These are phyloP conservation scores for Colinus virginianus DNA, from an alignment of 2,113 vertebrate genomes.

Conservation along the genomic window DNA sequence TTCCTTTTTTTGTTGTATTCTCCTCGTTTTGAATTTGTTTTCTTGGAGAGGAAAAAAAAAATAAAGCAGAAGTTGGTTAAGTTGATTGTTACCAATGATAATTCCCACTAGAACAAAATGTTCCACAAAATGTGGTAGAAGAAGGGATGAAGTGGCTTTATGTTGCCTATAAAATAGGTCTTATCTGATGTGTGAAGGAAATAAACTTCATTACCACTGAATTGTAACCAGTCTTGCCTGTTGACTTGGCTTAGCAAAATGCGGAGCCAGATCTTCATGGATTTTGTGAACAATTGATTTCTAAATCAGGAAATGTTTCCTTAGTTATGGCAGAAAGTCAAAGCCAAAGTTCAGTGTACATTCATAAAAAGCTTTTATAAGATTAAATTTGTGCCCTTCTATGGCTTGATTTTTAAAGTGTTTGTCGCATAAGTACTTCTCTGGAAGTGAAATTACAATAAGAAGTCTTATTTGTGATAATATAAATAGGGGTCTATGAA, in stretches of 20 bases:
- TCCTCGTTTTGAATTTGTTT: neutral
- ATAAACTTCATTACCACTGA: slow-evolving; percentile 9
- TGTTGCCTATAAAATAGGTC: slow-evolving; percentile 19
- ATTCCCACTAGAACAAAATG: neutral
- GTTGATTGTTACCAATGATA: neutral
- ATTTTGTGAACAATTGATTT: neutral
- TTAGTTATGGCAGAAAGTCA: neutral
- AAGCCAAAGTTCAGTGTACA: neutral
- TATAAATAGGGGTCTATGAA: neutral
- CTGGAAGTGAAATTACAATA: neutral
- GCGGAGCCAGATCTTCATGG: neutral
- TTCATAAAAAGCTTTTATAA: neutral
- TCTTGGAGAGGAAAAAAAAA: neutral
- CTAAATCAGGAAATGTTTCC: neutral
- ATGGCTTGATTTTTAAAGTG: neutral
- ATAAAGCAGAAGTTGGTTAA: neutral
- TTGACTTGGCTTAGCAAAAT: slow-evolving; percentile 24
- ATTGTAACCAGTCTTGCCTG: slow-evolving; percentile 6
- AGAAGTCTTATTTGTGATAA: neutral
- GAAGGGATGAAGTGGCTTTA: slow-evolving; percentile 7
- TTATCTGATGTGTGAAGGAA: neutral
- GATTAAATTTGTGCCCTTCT: neutral
- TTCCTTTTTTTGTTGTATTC: neutral
- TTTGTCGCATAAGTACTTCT: neutral
- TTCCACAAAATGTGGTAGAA: neutral